These are phyloP conservation scores for Augiades crinisus DNA, from an alignment of 2,888 invertebrate genomes.

Conservation along the genomic window DNA sequence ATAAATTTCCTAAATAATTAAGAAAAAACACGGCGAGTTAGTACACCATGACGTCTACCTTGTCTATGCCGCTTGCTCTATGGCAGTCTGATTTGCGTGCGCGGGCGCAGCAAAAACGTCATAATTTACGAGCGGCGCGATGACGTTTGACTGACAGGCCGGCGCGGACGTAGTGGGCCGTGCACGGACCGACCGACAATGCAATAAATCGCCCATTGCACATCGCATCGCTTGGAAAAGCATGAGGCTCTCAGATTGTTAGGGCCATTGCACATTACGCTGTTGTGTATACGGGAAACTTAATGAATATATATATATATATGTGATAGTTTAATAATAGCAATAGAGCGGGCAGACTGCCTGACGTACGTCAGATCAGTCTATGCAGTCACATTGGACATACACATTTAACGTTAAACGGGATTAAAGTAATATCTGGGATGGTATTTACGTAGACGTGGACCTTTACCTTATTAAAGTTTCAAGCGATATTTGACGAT, in stretches of 20 bases:
- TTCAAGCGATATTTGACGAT: no score
- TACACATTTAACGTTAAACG: no score
- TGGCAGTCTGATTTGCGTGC: slow-evolving; percentile 56
- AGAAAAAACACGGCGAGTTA: no score
- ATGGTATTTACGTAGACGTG: no score
- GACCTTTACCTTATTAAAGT: no score
- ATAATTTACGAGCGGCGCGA: slow-evolving; percentile 52
- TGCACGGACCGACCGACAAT: slow-evolving; percentile 19
- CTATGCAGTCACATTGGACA: no score
- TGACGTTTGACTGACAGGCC: slow-evolving; percentile 60
- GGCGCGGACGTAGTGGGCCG: slow-evolving; percentile 37
- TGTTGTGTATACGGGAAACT: not conserved
- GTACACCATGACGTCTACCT: no score
- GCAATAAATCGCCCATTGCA: slow-evolving; percentile 28
- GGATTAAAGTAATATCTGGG: no score
- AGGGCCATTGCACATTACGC: not conserved
- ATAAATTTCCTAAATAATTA: no score
- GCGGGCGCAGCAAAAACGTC: slow-evolving; percentile 59
- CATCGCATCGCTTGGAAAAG: slow-evolving; percentile 15
- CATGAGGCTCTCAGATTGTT: slow-evolving; percentile 10
- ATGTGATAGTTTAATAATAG: not conserved
- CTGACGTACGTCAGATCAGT: no score
- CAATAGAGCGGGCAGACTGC: no score
- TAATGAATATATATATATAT: not conserved
- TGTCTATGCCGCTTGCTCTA: slow-evolving; percentile 20